These are phyloP conservation scores for Ormyrus thymus DNA, from an alignment of 2,888 invertebrate species.

Conservation along the genomic window DNA sequence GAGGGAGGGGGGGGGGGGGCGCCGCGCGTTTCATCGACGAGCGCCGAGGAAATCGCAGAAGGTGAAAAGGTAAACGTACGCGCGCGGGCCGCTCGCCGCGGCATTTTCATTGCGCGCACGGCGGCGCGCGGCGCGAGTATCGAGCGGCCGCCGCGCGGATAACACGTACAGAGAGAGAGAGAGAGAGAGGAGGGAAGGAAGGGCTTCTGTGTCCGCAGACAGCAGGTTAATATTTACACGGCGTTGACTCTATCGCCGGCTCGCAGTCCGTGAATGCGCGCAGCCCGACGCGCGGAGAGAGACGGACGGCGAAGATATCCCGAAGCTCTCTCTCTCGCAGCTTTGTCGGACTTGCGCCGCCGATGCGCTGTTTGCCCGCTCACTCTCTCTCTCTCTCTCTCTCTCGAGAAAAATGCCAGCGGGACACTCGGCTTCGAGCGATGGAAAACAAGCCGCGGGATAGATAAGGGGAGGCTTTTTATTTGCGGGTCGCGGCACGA, in stretches of 20 bases:
- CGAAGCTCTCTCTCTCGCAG: neutral
- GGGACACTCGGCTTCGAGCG: too few relatives aligned
- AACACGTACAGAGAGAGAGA: too few relatives aligned
- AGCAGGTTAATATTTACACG: constrained; percentile 53
- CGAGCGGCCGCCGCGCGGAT: too few relatives aligned
- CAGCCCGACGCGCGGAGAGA: too few relatives aligned
- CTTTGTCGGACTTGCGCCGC: too few relatives aligned
- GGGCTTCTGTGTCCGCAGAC: constrained; percentile 36
- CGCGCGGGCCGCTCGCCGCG: neutral
- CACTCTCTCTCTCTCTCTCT: too few relatives aligned
- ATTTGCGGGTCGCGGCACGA: too few relatives aligned
- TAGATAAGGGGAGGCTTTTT: too few relatives aligned
- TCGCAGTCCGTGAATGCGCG: constrained; percentile 20
- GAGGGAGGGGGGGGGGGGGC: too few relatives aligned
- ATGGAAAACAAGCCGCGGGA: too few relatives aligned
- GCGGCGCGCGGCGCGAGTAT: neutral
- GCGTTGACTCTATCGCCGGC: constrained; percentile 39
- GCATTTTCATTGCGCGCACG: neutral
- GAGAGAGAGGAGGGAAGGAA: neutral
- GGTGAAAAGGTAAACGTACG: constrained; percentile 18
- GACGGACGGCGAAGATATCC: too few relatives aligned
- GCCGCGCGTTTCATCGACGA: neutral
- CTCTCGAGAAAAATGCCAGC: too few relatives aligned
- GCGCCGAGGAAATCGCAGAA: constrained; percentile 6
- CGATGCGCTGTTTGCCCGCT: neutral